Evolutionary conservation across 2,888 invertebrate species (phyloP).

Genomic region (Eupithecia dodoneata): DNA sequence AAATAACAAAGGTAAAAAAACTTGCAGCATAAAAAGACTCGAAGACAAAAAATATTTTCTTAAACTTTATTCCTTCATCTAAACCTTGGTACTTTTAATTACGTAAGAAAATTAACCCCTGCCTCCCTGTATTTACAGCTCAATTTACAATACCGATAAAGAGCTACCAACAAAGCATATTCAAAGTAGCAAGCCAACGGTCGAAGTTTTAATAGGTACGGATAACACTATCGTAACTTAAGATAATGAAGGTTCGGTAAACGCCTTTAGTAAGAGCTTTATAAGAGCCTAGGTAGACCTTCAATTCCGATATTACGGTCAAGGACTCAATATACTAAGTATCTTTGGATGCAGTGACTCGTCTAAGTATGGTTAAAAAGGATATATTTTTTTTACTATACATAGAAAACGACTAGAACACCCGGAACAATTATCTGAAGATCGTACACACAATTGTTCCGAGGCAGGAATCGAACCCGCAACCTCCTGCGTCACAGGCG

Average conservation of each 20-base stretch:
- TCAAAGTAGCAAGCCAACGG: constrained; percentile 36
- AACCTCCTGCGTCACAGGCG: no score
- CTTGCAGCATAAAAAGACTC: constrained; percentile 8
- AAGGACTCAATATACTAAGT: not conserved
- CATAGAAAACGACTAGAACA: no score
- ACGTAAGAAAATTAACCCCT: constrained; percentile 29
- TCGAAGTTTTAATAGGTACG: constrained; percentile 36
- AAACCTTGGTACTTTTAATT: constrained; percentile 32
- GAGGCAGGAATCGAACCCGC: no score
- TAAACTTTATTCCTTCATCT: constrained; percentile 23
- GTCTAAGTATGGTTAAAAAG: no score
- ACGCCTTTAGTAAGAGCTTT: constrained; percentile 3
- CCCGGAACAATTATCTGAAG: no score
- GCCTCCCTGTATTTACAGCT: constrained; percentile 33
- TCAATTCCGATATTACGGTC: not conserved
- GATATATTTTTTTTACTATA: no score
- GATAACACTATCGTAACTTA: constrained; percentile 35
- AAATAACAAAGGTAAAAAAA: not conserved
- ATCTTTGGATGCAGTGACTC: no score
- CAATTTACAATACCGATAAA: constrained; percentile 34
- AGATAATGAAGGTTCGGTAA: constrained; percentile 16
- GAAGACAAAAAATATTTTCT: constrained; percentile 24
- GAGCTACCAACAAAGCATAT: constrained; percentile 38
- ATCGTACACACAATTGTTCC: no score
- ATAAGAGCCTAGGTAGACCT: constrained; percentile 2